Evolutionary conservation across 53 echinoderm and acorn worm genomes (phyloP), one percentile per base, ranked within the genome.

Genomic region (Glandiceps talaboti): DNA sequence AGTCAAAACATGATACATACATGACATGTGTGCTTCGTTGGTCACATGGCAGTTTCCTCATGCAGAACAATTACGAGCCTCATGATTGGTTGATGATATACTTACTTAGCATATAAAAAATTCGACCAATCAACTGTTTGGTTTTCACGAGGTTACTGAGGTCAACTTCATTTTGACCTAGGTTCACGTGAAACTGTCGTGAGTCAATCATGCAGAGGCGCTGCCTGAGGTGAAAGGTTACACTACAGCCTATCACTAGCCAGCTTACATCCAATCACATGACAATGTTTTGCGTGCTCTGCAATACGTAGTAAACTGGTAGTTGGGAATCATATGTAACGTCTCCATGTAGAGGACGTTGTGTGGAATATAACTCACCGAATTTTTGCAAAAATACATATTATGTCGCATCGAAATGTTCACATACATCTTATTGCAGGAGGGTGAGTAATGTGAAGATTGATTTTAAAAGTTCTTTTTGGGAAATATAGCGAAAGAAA

Each of bases 361-460:
- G n/a, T n/a, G n/a, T n/a, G n/a, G n/a, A 45, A 45, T 6, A 20
- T 12, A 45, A 45, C 20, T 20, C 6, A 12, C 64, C 6, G 64
- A 45, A 45, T 45, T 45, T 6, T 45, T 45, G 64, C n/a, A n/a
- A n/a, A n/a, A n/a, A n/a, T n/a, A n/a, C n/a, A n/a, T 45, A 45
- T 45, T 45, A 45, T 45, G 64, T 45, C 64, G 64, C 64, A 45
- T 6, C 64, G 20, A 45, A 45, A 45, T 45, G 64, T 45, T 6
- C 64, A 45, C 64, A 92, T 89, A 28, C 94, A 94, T 88, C 90
- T 94, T 45, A 91, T 94, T 74, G 94, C 94, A 75, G 94, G 94
- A 90, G 94, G 94, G 94, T 94, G 33, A 92, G 94, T 92, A 29
- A n/a, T n/a, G n/a, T n/a, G n/a, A n/a, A n/a, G n/a, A n/a, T n/a